Conservation (phyloP, 2,113 vertebrate genomes). For the Salvelinus sp. region DNA sequence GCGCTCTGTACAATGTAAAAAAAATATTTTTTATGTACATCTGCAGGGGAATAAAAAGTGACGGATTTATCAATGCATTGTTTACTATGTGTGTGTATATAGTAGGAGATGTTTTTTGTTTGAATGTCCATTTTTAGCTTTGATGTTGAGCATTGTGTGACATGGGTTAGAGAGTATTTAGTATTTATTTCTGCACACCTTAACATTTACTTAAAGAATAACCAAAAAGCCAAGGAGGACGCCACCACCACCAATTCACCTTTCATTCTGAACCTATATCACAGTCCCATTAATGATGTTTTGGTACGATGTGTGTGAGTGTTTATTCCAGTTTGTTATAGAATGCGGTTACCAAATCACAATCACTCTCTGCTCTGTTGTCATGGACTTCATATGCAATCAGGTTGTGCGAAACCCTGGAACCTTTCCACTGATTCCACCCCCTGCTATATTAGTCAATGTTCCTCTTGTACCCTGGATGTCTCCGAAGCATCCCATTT, state of each 20-base stretch:
- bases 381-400: conserved; percentile 10
- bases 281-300: not conserved
- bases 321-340: conserved; percentile 25
- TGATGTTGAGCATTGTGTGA: conserved; percentile 48
- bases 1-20: conserved; percentile 59
- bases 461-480: not conserved
- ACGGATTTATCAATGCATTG: conserved; percentile 51
- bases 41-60: conserved; percentile 53
- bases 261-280: conserved; percentile 24
- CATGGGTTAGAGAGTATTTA: conserved; percentile 49
- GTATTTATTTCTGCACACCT: conserved; percentile 68
- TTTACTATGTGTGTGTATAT: conserved; percentile 68
- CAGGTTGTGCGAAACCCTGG: not conserved
- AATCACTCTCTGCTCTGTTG: conserved; percentile 18
- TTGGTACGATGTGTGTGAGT: not conserved
- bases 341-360: conserved; percentile 32
- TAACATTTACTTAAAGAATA: conserved; percentile 50
- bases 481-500: not conserved
- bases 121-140: conserved; percentile 43
- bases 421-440: conserved; percentile 2
- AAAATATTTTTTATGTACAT: conserved; percentile 68
- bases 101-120: conserved; percentile 32
- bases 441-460: not conserved
- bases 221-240: conserved; percentile 61
- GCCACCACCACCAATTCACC: conserved; percentile 45